phyloP scores from a whole-genome alignment of 2,113 vertebrate species.

The Ptyas mucosa region DNA sequence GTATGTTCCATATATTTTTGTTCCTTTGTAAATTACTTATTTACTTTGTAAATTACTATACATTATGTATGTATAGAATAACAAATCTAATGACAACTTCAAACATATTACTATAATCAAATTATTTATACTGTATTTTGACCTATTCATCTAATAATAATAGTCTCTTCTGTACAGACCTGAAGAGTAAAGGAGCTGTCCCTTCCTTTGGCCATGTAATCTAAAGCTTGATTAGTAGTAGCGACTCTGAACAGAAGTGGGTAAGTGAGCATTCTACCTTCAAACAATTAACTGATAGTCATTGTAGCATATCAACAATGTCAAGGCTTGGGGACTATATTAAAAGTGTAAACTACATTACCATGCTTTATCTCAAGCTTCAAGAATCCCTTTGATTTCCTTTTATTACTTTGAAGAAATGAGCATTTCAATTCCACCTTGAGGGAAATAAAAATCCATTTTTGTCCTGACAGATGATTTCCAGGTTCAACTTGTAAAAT shows the following conservation, averaged over 20 bases:
- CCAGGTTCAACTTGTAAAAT: neutral
- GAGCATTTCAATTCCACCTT: neutral
- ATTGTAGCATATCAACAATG: neutral
- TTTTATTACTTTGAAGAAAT: neutral
- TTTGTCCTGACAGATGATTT: constrained; percentile 11
- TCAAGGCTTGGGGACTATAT: neutral
- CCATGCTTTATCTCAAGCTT: neutral
- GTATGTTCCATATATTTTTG: too few species aligned
- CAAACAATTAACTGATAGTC: neutral
- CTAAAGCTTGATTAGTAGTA: neutral
- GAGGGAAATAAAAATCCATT: neutral
- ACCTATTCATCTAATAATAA: neutral
- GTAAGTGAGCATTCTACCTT: neutral
- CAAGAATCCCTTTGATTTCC: neutral
- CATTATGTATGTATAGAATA: neutral
- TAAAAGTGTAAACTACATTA: neutral
- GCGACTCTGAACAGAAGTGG: neutral
- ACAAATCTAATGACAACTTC: neutral
- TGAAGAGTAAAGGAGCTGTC: neutral
- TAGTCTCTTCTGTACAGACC: neutral
- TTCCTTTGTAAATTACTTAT: too few species aligned
- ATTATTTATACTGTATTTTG: neutral
- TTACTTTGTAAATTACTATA: too few species aligned
- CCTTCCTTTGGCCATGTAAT: neutral
- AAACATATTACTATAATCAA: neutral